Evolutionary conservation across 1,140 invertebrate species (phyloP).

Genomic region (Telenomus remus): DNA sequence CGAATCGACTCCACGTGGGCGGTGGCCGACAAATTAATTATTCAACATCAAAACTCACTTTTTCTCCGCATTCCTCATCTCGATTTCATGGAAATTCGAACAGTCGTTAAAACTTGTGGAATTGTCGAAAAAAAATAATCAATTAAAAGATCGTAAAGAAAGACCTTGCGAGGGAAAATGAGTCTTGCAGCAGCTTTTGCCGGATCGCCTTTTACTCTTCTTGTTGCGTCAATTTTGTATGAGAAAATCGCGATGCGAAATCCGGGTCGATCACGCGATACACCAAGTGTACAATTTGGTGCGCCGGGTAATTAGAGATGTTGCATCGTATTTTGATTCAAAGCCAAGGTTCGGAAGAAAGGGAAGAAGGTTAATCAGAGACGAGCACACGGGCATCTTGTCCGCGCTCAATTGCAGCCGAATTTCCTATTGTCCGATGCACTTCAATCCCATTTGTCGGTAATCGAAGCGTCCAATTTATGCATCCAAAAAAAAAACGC

Average conservation of each 20-base stretch:
- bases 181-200: too few relatives aligned
- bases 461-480: constrained; percentile 18
- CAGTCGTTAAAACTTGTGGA: too few relatives aligned
- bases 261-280: neutral
- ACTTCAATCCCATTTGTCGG: constrained; percentile 17
- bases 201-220: too few relatives aligned
- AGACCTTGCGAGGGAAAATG: too few relatives aligned
- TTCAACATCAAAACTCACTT: neutral
- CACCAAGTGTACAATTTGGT: constrained; percentile 30
- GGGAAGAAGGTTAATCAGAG: constrained; percentile 36
- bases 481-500: neutral
- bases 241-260: too few relatives aligned
- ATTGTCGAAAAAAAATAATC: too few relatives aligned
- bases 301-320: constrained; percentile 43
- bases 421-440: constrained; percentile 13
- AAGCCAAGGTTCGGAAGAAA: constrained; percentile 39
- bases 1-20: constrained; percentile 26
- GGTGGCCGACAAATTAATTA: neutral
- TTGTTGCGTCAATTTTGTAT: too few relatives aligned
- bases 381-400: constrained; percentile 33
- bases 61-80: neutral
- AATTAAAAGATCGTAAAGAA: too few relatives aligned
- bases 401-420: constrained; percentile 44
- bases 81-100: too few relatives aligned
- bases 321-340: constrained; percentile 29